These are phyloP conservation scores for Dryomyza anilis DNA, from an alignment of 2,888 invertebrate species.

Conservation along the genomic window DNA sequence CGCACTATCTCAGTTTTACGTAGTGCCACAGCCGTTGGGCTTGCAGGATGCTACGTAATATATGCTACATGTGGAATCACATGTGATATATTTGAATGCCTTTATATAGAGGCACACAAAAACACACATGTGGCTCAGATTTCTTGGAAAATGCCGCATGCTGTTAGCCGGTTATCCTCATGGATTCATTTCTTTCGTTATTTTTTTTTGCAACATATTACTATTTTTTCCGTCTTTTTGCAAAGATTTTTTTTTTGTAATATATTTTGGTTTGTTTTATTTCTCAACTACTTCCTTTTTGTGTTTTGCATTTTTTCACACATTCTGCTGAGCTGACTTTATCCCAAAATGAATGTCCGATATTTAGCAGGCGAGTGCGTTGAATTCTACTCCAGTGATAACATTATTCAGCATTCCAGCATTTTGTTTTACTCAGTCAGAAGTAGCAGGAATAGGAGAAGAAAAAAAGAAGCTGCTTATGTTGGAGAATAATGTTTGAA, in stretches of 20 bases:
- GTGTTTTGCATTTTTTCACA: neutral
- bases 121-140: neutral
- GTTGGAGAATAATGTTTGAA: neutral
- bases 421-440: too few species aligned
- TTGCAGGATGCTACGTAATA: conserved; percentile 8
- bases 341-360: conserved; percentile 34
- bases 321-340: conserved; percentile 27
- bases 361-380: conserved; percentile 30
- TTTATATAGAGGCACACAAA: neutral
- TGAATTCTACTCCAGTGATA: conserved; percentile 26
- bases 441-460: neutral
- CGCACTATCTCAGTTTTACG: neutral
- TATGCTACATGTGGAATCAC: conserved; percentile 12
- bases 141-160: conserved; percentile 21
- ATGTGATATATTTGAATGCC: conserved; percentile 10
- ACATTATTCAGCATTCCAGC: conserved; percentile 24
- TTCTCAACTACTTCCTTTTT: neutral
- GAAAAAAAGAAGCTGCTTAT: neutral
- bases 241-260: too few species aligned
- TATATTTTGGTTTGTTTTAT: neutral
- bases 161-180: conserved; percentile 18
- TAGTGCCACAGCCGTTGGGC: neutral
- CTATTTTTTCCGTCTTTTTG: neutral
- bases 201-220: neutral
- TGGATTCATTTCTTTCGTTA: conserved; percentile 12